Base-by-base conservation (phyloP, 2,797 vertebrate species). In the Anomalospiza imberbis region DNA sequence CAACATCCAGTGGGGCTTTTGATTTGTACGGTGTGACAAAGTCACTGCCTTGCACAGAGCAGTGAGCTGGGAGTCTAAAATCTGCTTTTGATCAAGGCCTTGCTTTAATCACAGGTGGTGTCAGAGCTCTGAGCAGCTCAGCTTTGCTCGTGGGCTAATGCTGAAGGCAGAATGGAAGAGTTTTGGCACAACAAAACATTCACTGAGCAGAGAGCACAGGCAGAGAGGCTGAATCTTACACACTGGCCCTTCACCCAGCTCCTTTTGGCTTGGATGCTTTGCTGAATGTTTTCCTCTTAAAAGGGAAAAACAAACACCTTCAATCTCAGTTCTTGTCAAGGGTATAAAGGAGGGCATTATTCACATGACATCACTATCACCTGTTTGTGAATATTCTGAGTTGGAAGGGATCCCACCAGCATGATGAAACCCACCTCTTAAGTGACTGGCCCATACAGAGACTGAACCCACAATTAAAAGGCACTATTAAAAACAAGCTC, bases 31-130 rank as follows among this genome's bases (percentile, higher is more conserved):
- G 65, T 51, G 77, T 84, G 78, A 93, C 82, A 63, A 48, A 94
- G 88, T 73, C 71, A 13, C 47, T 83, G 25, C 63, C 80, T 90
- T 36, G 78, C 38, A 36, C 7, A 45, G 73, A 90, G 28, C 4
- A 79, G 40, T 40, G 75, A 80, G 60, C 67, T 76, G 88, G 62
- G 84, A 89, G 32, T 15, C n/a, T 84, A 26, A 88, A 95, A 89
- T 21, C 34, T 79, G 58, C 73, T 74, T 91, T 95, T 91, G 93
- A 93, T 96, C 92, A 95, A 66, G 63, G 55, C 58, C 51, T 58
- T 50, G 65, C 89, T 96, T 95, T 94, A 88, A 91, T 95, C 85
- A 77, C 0, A 12, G 82, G 48, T 88, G 3, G 1, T 77, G 84
- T 74, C 91, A 86, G 74, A 85, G 71, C 10, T 83, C 60, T 81